These are phyloP conservation scores for Donacobius atricapilla DNA, from an alignment of 2,113 vertebrate genomes.

Conservation along the genomic window DNA sequence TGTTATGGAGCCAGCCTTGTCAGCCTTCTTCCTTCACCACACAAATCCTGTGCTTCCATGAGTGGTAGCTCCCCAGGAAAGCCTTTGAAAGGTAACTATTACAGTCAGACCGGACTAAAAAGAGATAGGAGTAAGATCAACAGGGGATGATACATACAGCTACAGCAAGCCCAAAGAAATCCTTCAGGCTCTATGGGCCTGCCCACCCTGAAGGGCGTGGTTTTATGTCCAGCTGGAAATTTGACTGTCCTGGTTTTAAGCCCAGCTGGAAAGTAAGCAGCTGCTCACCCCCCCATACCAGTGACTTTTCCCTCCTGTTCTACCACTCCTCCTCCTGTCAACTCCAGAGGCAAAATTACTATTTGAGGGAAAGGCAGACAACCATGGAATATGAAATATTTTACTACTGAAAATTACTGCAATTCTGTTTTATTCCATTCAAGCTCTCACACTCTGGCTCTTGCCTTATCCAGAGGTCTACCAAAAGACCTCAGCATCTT, in stretches of 20 bases:
- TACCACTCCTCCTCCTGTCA: neutral
- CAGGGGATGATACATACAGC: neutral
- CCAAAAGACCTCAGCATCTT: neutral
- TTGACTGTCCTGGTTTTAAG: neutral
- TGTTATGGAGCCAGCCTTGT: neutral
- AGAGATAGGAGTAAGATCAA: neutral
- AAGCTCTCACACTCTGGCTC: neutral
- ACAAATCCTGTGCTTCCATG: neutral
- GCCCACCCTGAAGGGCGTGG: rapidly evolving
- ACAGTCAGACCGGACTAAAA: neutral
- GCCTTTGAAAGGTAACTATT: neutral
- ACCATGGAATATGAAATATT: neutral
- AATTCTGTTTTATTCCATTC: neutral
- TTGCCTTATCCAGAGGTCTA: neutral
- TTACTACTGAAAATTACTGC: neutral
- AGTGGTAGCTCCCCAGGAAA: neutral
- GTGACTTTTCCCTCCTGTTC: neutral
- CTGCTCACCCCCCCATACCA: rapidly evolving
- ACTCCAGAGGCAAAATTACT: neutral
- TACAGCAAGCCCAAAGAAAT: neutral
- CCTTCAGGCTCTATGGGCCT: neutral
- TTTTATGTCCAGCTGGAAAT: neutral
- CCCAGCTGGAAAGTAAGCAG: neutral
- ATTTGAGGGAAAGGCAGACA: neutral
- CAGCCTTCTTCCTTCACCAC: neutral